Evolutionary conservation across 2,113 vertebrate species (phyloP), one percentile per base, ranked within the genome.

Genomic region (Callospermophilus lateralis): DNA sequence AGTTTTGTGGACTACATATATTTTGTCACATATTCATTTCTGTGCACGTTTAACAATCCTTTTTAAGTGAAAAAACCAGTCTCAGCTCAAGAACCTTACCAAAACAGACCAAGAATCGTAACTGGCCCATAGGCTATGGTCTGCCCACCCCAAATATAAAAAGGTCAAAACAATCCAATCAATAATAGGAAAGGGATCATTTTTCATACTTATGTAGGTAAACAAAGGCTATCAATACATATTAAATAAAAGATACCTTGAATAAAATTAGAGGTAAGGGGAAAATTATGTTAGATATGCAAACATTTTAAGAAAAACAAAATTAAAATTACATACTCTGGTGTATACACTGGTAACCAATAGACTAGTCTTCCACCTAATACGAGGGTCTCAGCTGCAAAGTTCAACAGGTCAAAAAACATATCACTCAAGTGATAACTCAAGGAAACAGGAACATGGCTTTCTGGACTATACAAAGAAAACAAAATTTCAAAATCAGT

Each of bases 391-490:
- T 99, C 99, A 42, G 99, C 99, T 0, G 99, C 99, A 97, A 99
- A 99, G 98, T 99, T 99, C 96, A 99, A 97, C 1, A 99, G 99
- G 98, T 99, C 99, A 79, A 99, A 98, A 97, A 99, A 99, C 98
- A 99, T 99, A 98, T 99, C 99, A 94, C 99, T 99, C 91, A 99
- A 98, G 95, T 99, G 99, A 92, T 99, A 99, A 65, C 81, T 99
- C 98, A 99, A 99, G 87, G 99, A 99, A 89, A 99, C 98, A 3
- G 99, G 99, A 89, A 99, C 98, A 12, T 99, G 99, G 93, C 98
- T 99, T 98, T 99, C 99, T 79, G 98, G 97, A 94, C 99, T 99
- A 95, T 94, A 98, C 63, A 97, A 93, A 97, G 51, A 93, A 96
- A 93, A 96, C 16, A 92, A 93, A 92, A 97, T 93, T 79, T 90